These are phyloP conservation scores for Laticauda laticaudata DNA, from an alignment of 2,113 vertebrate species.

Conservation along the genomic window DNA sequence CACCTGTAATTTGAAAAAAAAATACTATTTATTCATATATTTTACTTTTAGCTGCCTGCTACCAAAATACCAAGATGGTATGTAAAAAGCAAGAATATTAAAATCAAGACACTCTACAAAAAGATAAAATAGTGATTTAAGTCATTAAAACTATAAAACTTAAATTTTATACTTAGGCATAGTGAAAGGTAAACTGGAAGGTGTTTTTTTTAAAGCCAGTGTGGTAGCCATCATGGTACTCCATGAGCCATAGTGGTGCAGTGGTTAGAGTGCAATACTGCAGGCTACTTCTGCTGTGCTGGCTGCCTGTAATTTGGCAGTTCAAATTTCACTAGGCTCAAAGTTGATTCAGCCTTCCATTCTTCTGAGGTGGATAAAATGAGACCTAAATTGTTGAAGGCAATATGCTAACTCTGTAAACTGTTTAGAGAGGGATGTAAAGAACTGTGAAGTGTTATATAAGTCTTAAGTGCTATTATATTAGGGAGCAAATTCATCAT, in stretches of 20 bases:
- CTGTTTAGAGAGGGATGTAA: no score
- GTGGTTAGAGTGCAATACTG: no score
- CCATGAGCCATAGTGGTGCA: not conserved
- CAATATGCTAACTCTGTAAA: no score
- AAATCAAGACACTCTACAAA: not conserved
- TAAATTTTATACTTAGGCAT: not conserved
- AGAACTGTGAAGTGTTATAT: no score
- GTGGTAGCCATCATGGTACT: not conserved
- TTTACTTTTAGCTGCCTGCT: not conserved
- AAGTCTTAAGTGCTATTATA: no score
- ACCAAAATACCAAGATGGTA: not conserved
- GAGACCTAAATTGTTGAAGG: no score
- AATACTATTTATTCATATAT: not conserved
- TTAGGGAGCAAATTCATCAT: not conserved
- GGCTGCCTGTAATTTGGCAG: no score
- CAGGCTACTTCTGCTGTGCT: no score
- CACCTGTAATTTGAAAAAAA: conserved; percentile 1
- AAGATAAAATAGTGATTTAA: not conserved
- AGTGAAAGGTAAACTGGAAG: not conserved
- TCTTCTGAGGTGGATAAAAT: no score
- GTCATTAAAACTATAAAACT: not conserved
- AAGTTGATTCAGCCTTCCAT: no score
- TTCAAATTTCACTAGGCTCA: no score
- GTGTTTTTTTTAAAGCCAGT: not conserved
- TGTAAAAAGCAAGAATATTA: not conserved